phyloP scores from a whole-genome alignment of 2,888 invertebrate species.

The Ectobius pallidus region DNA sequence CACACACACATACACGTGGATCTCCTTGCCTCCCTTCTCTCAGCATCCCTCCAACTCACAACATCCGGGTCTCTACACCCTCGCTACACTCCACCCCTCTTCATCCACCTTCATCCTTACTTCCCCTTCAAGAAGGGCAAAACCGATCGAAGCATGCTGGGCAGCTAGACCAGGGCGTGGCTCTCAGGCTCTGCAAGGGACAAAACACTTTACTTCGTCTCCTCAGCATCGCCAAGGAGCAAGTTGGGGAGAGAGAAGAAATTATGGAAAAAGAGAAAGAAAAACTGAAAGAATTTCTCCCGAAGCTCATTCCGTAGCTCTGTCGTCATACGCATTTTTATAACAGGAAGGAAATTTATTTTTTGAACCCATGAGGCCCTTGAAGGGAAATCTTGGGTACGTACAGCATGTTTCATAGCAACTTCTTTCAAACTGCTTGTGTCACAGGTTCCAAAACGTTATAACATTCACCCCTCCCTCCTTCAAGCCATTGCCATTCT shows the following conservation, averaged over 20 bases:
- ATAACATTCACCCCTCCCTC: background rate
- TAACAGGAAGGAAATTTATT: constrained; percentile 11
- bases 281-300: constrained; percentile 16
- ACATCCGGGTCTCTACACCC: constrained; percentile 18
- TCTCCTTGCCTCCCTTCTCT: background rate
- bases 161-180: constrained; percentile 27
- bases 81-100: background rate
- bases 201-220: constrained; percentile 27
- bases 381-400: background rate
- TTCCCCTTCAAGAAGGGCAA: constrained; percentile 21
- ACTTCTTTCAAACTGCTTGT: background rate
- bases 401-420: background rate
- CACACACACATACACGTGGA: constrained; percentile 4
- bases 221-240: background rate
- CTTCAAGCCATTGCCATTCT: background rate
- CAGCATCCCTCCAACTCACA: constrained; percentile 22
- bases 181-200: background rate
- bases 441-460: background rate
- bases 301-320: background rate
- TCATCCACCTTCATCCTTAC: background rate
- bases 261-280: background rate
- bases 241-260: background rate
- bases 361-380: background rate
- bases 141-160: constrained; percentile 30
- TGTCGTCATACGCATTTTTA: constrained; percentile 24